Conservation (phyloP, 2,888 invertebrate genomes). For the Eupithecia exiguata region DNA sequence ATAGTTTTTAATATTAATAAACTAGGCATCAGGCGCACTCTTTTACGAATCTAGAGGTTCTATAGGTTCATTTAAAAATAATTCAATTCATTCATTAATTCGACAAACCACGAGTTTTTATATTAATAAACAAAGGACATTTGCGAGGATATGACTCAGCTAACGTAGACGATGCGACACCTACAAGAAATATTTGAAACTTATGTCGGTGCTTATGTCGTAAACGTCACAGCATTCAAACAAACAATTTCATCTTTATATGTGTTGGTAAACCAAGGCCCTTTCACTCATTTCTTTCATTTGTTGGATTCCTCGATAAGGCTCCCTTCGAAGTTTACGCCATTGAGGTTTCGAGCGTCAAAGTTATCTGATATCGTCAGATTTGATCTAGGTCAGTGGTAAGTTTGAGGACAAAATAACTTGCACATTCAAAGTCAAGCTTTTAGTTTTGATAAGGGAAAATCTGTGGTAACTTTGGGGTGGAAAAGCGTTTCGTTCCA, state of each 20-base stretch:
- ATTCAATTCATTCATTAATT: too few species aligned
- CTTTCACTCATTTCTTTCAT: slow-evolving; percentile 3
- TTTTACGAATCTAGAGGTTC: too few species aligned
- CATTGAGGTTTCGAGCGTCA: slow-evolving; percentile 63
- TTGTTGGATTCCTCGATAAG: slow-evolving; percentile 76
- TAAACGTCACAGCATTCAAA: too few species aligned
- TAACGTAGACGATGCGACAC: too few species aligned
- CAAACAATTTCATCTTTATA: background rate
- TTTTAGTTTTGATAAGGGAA: slow-evolving; percentile 66
- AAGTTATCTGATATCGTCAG: slow-evolving; percentile 69
- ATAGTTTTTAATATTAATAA: too few species aligned
- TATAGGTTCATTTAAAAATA: too few species aligned
- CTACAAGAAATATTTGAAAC: too few species aligned
- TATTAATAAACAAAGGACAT: too few species aligned
- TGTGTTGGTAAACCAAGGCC: background rate
- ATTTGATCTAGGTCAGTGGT: slow-evolving; percentile 58
- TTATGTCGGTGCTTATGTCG: too few species aligned
- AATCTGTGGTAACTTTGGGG: slow-evolving; percentile 11
- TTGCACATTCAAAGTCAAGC: slow-evolving; percentile 64
- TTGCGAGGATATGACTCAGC: too few species aligned
- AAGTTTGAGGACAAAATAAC: slow-evolving; percentile 71
- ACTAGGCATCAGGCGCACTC: too few species aligned
- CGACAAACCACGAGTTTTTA: too few species aligned
- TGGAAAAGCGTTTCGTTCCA: background rate
- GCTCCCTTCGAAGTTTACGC: slow-evolving; percentile 62